Base-by-base conservation (phyloP, 2,888 invertebrate genomes). In the Sycophila texana region DNA sequence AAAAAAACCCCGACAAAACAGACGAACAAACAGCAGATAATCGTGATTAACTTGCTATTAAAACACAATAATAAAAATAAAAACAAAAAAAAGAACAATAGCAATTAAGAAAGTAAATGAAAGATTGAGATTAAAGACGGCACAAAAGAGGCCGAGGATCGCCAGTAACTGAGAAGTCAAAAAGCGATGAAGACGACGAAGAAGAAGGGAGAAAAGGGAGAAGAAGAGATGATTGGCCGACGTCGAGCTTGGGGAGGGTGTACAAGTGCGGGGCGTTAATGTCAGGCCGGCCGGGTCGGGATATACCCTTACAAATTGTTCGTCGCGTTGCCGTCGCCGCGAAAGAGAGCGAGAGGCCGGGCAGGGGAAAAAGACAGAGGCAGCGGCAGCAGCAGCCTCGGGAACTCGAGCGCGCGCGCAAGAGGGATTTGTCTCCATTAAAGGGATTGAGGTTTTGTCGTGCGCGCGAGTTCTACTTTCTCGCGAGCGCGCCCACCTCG, bases 391-490 rank as follows among this genome's bases (percentile, higher is more conserved):
- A n/a, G n/a, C n/a, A 39, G 39, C 39, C 39, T 10, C 39, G 39
- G 39, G 39, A 39, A 39, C 81, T 82, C 81, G 73, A 57, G 55
- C 70, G 76, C 76, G 76, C 76, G 84, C 86, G 86, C 84, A 84
- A 85, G 84, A 84, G 84, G 88, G 87, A 90, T 89, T 89, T 89
- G 88, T 89, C 88, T 88, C 88, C 88, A 89, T 89, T 89, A 89
- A 88, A 88, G 88, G 88, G 88, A 89, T 89, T 87, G 87, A 88
- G 89, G 88, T 89, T 89, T 89, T 88, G 88, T 89, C 89, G 86
- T 86, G 86, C 85, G n/a, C 74, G 88, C 85, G 85, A 86, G 86
- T 85, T 85, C 86, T 85, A 86, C 86, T 87, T 86, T 86, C 85
- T 82, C 82, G 26, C 61, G 7, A n/a, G 47, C 20, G 26, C 20